Evolutionary conservation across 2,797 vertebrate species (phyloP), one percentile per base, ranked within the genome.

Genomic region (Sebastes oblongus): DNA sequence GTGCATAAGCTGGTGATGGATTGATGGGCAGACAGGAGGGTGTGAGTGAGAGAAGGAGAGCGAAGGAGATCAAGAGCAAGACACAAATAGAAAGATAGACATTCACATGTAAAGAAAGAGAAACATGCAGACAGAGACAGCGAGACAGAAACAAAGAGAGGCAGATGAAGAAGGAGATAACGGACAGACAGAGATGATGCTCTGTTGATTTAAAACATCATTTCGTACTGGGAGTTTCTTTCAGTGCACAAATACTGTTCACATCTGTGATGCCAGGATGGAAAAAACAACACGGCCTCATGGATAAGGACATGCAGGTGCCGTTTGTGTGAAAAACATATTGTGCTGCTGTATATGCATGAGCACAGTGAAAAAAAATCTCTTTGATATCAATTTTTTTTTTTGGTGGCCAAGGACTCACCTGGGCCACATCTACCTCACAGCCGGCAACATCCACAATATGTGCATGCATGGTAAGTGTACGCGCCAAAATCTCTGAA

Each of bases 1-100:
- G 88, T 70, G 68, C 80, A 91, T 79, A 85, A 87, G 75, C 65
- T 83, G 72, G 78, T 89, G 86, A 93, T 88, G 84, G 88, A 94
- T 92, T 82, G 86, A 88, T 68, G 64, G 92, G 75, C 77, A 74
- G 89, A 88, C 72, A 76, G 79, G 81, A 78, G 79, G 64, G 50
- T 52, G 50, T n/a, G 50, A 20, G 50, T 39, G 55, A 79, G 68
- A 83, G 82, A 70, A 24, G 67, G 85, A 86, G 80, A 80, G 86
- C 4, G 0, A 68, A 69, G 55, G 70, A 75, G 84, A 89, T 84
- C 66, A 80, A 85, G 85, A 89, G 78, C 69, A 66, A 88, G 72
- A 34, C 56, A 58, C 20, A 24, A 66, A 80, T 22, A 76, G 60
- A 73, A 71, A 81, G 46, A 72, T 1, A 78, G 66, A 46, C 25